Percentiles rank a stretch among this genome's conserved stretches.
These are phyloP conservation scores for Catharus bicknelli DNA, from an alignment of 2,113 vertebrate genomes.

Conservation along the genomic window DNA sequence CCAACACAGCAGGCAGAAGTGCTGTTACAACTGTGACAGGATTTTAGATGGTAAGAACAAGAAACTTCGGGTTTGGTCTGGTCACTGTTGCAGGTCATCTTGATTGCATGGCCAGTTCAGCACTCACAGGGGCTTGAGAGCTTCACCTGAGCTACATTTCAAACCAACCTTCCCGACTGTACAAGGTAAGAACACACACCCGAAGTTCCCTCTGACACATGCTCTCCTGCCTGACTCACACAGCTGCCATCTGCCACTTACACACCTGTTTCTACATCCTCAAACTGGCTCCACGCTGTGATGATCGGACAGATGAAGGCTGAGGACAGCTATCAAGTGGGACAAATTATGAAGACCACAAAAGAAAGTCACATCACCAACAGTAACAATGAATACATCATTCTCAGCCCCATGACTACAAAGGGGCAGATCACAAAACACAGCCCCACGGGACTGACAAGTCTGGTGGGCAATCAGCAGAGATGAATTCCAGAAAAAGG, in stretches of 20 bases:
- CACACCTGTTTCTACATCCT: not conserved
- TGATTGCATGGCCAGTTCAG: not conserved
- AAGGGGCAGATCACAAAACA: not conserved
- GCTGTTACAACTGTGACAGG: not conserved
- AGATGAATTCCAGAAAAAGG: not conserved
- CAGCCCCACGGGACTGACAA: not conserved
- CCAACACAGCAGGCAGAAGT: not conserved
- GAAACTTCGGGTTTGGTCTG: not conserved
- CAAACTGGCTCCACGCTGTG: not conserved
- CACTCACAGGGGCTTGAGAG: not conserved
- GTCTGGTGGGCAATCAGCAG: not conserved
- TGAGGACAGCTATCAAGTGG: not conserved
- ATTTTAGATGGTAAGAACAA: not conserved
- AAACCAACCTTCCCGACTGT: not conserved
- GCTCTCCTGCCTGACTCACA: not conserved
- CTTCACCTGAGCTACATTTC: not conserved
- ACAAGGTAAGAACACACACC: not conserved
- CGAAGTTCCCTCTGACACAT: not conserved
- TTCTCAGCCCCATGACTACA: not conserved
- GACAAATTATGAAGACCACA: not conserved
- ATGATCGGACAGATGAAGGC: not conserved
- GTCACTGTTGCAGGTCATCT: not conserved
- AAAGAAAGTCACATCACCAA: not conserved
- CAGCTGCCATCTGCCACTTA: not conserved
- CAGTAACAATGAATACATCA: accelerated